These are phyloP conservation scores for Smittia aterrima DNA, from an alignment of 2,888 invertebrate genomes.

Conservation along the genomic window DNA sequence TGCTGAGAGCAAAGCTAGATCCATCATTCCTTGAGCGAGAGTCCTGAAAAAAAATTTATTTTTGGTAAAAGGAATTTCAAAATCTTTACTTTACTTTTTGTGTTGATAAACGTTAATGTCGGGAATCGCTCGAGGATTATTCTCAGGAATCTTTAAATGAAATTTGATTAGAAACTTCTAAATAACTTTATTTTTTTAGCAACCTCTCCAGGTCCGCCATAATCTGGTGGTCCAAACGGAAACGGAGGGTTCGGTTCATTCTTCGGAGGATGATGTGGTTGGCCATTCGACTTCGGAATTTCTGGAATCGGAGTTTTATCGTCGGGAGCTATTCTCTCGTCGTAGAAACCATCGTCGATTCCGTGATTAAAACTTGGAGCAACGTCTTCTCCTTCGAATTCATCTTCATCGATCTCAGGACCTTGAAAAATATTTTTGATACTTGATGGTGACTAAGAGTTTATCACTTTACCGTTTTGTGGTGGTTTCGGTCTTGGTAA, in stretches of 20 bases:
- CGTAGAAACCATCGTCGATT: constrained; percentile 33
- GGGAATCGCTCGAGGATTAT: constrained; percentile 53
- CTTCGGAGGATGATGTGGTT: not conserved
- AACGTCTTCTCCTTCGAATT: not conserved
- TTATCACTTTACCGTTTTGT: not conserved
- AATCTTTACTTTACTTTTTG: constrained; percentile 65
- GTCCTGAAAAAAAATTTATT: constrained; percentile 53
- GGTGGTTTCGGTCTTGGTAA: constrained; percentile 30
- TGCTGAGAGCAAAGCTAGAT: constrained; percentile 80
- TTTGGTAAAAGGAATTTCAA: constrained; percentile 67
- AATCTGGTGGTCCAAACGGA: constrained; percentile 22
- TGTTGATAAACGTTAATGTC: constrained; percentile 86
- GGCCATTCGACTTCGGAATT: not conserved
- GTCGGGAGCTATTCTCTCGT: not conserved
- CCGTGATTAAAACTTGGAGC: not conserved
- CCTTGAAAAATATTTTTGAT: not conserved
- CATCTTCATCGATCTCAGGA: constrained; percentile 32
- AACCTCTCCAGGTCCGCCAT: constrained; percentile 23
- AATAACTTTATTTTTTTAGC: constrained; percentile 4
- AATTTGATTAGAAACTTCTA: not conserved
- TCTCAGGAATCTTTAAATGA: not conserved
- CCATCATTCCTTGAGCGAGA: constrained; percentile 92
- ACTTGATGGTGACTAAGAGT: not conserved
- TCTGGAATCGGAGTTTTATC: not conserved
- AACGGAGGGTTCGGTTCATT: not conserved